phyloP scores from a whole-genome alignment of 1,140 invertebrate genomes.

The Dendroctonus ponderosae region DNA sequence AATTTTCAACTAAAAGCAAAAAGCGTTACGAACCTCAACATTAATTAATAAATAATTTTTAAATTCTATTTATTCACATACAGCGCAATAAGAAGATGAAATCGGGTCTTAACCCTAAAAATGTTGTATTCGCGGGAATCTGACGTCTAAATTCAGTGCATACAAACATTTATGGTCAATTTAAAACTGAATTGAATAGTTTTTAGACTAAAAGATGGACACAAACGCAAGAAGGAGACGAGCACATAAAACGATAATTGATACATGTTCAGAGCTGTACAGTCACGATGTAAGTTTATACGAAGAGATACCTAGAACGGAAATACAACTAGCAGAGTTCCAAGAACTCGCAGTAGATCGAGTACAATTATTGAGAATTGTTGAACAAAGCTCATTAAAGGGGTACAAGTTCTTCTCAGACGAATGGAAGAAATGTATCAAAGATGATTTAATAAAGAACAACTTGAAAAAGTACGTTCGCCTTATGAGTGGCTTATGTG shows the following conservation, averaged over 20 bases:
- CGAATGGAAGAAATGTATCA: conserved; percentile 71
- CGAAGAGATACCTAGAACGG: conserved; percentile 68
- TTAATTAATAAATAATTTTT: too few species aligned
- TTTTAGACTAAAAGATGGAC: conserved; percentile 38
- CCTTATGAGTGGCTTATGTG: conserved; percentile 34
- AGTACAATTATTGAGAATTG: conserved; percentile 72
- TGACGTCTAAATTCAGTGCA: too few species aligned
- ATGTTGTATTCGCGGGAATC: too few species aligned
- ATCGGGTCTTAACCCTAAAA: too few species aligned
- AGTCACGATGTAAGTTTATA: conserved; percentile 79
- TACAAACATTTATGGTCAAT: too few species aligned
- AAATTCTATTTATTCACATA: too few species aligned
- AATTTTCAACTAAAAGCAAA: too few species aligned
- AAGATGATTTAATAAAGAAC: conserved; percentile 68
- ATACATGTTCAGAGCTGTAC: conserved; percentile 55
- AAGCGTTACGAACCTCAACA: too few species aligned
- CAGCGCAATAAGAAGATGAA: too few species aligned
- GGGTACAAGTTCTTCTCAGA: conserved; percentile 62
- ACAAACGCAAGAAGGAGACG: conserved; percentile 36
- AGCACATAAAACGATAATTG: conserved; percentile 25
- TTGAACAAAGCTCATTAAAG: conserved; percentile 69
- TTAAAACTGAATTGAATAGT: neutral
- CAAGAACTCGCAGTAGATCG: conserved; percentile 84
- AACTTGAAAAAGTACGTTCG: conserved; percentile 60
- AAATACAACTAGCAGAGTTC: conserved; percentile 79